These are phyloP conservation scores for Masticophis lateralis DNA, from an alignment of 2,797 vertebrate species.

Conservation along the genomic window DNA sequence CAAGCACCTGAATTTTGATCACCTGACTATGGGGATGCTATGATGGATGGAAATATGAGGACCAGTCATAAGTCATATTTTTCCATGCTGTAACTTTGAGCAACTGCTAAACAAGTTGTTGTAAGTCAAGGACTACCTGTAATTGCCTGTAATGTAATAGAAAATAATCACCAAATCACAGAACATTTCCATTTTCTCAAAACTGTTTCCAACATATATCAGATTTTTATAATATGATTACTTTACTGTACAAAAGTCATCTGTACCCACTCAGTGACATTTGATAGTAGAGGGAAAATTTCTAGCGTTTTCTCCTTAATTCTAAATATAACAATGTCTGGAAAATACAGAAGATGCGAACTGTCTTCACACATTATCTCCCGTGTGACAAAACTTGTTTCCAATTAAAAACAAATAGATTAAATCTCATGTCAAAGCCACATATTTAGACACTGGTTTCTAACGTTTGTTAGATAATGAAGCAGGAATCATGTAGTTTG, in stretches of 20 bases:
- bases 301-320: neutral
- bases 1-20: neutral
- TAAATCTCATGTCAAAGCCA: neutral
- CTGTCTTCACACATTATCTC: neutral
- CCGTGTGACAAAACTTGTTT: neutral
- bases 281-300: neutral
- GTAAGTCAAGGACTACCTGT: neutral
- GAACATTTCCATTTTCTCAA: neutral
- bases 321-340: neutral
- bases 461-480: neutral
- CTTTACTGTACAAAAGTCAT: neutral
- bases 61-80: neutral
- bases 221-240: neutral
- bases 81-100: neutral
- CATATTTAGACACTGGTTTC: neutral
- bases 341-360: neutral
- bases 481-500: neutral
- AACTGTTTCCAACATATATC: neutral
- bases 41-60: neutral
- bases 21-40: neutral
- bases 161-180: neutral
- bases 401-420: neutral
- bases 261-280: rapidly evolving
- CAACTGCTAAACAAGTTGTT: neutral
- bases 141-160: neutral